Base-by-base conservation (phyloP, 2,113 vertebrate species). In the Nannobrachium achirus region DNA sequence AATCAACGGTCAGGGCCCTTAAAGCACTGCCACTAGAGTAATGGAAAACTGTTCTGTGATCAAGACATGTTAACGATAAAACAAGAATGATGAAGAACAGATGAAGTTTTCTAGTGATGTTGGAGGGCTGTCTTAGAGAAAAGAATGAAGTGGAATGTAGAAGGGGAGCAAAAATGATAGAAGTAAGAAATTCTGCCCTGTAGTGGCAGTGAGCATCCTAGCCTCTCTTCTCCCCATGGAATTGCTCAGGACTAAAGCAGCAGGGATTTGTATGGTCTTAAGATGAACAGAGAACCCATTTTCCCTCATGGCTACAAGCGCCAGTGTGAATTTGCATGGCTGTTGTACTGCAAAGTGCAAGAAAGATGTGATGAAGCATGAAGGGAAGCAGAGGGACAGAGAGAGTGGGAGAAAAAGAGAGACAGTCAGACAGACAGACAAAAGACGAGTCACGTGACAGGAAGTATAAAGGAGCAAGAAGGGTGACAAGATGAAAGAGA, bases 221-320 rank as follows among this genome's bases (percentile, higher is more conserved):
- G 69, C 53, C 56, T 71, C 73, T 89, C 49, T 76, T 44, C 51
- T 80, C 59, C 71, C 74, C 53, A 13, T 68, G 71, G 86, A 84
- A 71, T 81, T 78, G 83, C 81, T 84, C 67, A 71, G 78, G 79
- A 75, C 72, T 68, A 50, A 82, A 83, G 71, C 79, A 79, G 73
- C 67, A 52, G 88, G 84, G 86, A 84, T 88, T 87, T 85, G 78
- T 83, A 69, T 65, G 75, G 78, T 81, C 58, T 81, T 79, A 80
- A 82, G 81, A 89, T 83, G 81, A 91, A 88, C 81, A 83, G 75
- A 86, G 82, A 85, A 79, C 78, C 78, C 63, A 82, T 86, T 84
- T 80, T 86, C 85, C 80, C 85, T 86, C 70, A 65, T 79, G 83
- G 86, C 72, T 77, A 79, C 79, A 79, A 82, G 72, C 83, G 83